Percentiles rank a stretch among this genome's conserved stretches.
phyloP scores from a whole-genome alignment of 2,888 invertebrate genomes.

The Leucophora obtusa region DNA sequence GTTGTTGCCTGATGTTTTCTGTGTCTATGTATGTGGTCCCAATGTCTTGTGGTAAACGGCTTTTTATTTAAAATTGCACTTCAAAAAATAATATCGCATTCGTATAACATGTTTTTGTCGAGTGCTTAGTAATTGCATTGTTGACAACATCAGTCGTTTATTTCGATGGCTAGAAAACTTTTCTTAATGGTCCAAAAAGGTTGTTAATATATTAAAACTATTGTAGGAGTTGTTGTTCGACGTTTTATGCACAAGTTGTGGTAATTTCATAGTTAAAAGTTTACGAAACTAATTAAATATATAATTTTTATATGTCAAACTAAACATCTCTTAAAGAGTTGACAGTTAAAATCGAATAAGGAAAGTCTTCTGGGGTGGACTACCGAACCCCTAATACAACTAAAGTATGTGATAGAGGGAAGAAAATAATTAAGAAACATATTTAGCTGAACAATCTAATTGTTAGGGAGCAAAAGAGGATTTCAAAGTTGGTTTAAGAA shows the following conservation, averaged over 20 bases:
- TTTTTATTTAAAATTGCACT: slow-evolving; percentile 53
- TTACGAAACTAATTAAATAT: background rate
- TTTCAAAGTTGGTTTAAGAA: no score
- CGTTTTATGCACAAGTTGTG: background rate
- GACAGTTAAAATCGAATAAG: no score
- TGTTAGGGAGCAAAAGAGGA: no score
- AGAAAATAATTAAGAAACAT: no score
- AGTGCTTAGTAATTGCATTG: slow-evolving; percentile 59
- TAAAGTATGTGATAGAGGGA: no score
- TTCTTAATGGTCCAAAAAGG: slow-evolving; percentile 47
- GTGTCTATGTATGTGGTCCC: slow-evolving; percentile 44
- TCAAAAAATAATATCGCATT: slow-evolving; percentile 29
- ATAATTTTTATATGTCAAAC: no score
- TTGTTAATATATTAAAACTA: slow-evolving; percentile 50
- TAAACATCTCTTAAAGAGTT: no score
- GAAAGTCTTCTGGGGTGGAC: no score
- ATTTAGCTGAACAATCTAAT: no score
- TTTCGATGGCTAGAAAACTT: slow-evolving; percentile 49
- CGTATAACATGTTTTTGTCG: slow-evolving; percentile 23
- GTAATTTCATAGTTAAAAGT: background rate
- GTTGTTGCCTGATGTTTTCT: slow-evolving; percentile 5
- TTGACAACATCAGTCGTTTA: slow-evolving; percentile 58
- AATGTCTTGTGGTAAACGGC: slow-evolving; percentile 42
- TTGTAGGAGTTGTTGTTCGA: background rate
- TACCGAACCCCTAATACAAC: no score